Evolutionary conservation across 2,797 vertebrate species (phyloP).

Genomic region (Hafferia zeledoni): DNA sequence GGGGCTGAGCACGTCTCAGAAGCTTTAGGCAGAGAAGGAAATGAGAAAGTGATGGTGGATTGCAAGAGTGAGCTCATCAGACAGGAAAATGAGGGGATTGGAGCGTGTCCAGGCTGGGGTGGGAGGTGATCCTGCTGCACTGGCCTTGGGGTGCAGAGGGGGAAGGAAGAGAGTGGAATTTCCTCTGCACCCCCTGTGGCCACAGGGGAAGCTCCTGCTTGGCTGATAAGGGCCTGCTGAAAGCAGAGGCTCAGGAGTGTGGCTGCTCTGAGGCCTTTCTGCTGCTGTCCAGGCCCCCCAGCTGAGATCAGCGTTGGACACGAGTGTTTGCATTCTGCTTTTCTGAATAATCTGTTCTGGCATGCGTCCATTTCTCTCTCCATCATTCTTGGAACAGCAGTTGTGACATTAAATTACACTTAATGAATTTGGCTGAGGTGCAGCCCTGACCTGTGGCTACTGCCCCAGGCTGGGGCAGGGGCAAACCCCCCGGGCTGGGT

Average conservation of each 20-base stretch:
- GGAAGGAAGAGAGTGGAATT: not conserved
- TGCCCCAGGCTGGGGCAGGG: not conserved
- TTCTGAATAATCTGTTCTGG: not conserved
- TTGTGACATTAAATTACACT: not conserved
- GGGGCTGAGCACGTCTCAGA: not conserved
- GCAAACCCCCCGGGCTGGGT: not conserved
- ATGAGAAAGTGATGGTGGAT: not conserved
- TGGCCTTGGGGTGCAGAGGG: not conserved
- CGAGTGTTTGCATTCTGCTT: not conserved
- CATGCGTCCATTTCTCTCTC: not conserved
- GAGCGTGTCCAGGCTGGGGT: not conserved
- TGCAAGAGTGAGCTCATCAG: not conserved
- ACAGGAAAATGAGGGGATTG: not conserved
- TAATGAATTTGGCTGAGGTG: not conserved
- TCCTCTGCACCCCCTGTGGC: fast-evolving
- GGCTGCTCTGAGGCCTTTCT: not conserved
- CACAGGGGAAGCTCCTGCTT: not conserved
- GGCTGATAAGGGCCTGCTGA: not conserved
- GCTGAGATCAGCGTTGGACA: fast-evolving
- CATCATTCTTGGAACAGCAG: not conserved
- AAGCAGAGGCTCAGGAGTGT: fast-evolving
- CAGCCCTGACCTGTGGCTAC: fast-evolving
- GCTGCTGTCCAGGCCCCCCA: not conserved
- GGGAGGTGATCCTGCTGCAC: not conserved
- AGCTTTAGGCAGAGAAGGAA: not conserved